Conservation (phyloP, 2,888 invertebrate species). For the Deroplatys truncata region DNA sequence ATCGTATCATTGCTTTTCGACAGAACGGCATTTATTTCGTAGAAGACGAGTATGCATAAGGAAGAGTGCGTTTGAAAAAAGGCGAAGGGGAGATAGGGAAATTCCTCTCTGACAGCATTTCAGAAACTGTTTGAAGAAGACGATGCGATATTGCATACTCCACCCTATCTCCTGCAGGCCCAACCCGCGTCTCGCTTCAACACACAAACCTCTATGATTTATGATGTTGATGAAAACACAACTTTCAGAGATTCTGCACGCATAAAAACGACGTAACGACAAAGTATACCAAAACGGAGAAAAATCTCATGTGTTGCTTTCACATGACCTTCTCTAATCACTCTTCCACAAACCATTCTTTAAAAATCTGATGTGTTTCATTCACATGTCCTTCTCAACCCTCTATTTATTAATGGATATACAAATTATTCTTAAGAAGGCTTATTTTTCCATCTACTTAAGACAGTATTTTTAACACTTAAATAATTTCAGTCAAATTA, state of each 20-base stretch:
- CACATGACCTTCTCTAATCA: too few relatives aligned
- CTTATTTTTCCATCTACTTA: too few relatives aligned
- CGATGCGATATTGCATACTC: neutral
- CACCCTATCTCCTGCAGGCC: neutral
- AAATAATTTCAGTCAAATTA: too few relatives aligned
- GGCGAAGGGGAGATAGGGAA: neutral
- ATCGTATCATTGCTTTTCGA: neutral
- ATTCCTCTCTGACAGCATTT: conserved; percentile 15
- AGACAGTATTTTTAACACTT: too few relatives aligned
- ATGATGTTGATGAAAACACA: neutral
- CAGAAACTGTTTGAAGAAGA: neutral
- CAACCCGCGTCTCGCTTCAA: neutral
- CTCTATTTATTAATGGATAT: too few relatives aligned
- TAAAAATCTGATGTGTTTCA: too few relatives aligned
- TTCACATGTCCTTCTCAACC: too few relatives aligned
- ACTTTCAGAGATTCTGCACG: neutral
- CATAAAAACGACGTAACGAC: neutral
- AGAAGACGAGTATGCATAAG: neutral
- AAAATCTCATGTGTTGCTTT: neutral
- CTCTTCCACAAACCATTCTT: too few relatives aligned
- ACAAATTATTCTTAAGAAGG: too few relatives aligned
- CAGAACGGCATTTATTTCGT: neutral
- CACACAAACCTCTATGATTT: neutral
- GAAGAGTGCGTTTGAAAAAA: too few relatives aligned
- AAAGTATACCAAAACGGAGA: neutral